Conservation (phyloP, 2,888 invertebrate genomes). For the Lepidocyrtinus sp. region DNA sequence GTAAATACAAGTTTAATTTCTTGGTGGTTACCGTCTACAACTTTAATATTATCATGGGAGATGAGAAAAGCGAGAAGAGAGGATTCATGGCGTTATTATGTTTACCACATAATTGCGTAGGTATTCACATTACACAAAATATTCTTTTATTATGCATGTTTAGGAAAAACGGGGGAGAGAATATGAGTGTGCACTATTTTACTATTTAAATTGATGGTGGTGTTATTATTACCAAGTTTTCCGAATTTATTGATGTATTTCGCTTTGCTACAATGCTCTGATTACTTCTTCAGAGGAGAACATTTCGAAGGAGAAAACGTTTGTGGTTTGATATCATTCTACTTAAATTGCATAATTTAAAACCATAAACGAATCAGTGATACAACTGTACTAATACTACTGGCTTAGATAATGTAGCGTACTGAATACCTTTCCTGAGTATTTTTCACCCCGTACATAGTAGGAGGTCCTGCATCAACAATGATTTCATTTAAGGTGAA, state of each 20-base stretch:
- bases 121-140: slow-evolving; percentile 10
- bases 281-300: too few species aligned
- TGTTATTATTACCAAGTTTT: neutral
- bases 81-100: slow-evolving; percentile 52
- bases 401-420: too few species aligned
- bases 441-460: too few species aligned
- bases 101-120: slow-evolving; percentile 57
- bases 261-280: neutral
- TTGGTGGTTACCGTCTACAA: slow-evolving; percentile 42
- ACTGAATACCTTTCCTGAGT: too few species aligned
- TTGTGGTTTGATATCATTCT: neutral
- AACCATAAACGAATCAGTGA: neutral
- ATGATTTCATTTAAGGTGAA: too few species aligned
- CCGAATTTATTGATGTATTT: neutral
- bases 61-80: slow-evolving; percentile 33
- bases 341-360: slow-evolving; percentile 10
- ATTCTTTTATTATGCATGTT: slow-evolving; percentile 7
- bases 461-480: too few species aligned
- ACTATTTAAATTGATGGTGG: neutral
- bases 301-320: neutral
- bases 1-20: slow-evolving; percentile 62
- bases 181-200: neutral
- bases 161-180: neutral
- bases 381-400: too few species aligned
- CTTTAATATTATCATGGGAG: slow-evolving; percentile 7